These are phyloP conservation scores for Xestia c-nigrum DNA, from an alignment of 2,888 invertebrate genomes.

Conservation along the genomic window DNA sequence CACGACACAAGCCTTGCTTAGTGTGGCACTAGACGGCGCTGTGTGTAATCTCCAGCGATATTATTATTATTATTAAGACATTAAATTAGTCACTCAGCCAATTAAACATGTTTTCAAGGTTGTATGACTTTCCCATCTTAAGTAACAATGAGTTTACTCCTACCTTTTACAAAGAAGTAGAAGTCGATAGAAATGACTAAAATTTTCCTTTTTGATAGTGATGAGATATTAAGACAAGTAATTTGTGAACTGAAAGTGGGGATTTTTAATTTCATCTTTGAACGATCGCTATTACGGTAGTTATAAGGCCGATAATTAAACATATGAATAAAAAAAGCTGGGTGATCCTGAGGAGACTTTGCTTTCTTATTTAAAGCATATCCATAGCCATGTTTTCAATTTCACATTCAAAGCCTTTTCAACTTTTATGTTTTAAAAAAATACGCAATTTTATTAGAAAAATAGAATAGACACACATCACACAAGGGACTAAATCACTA, in stretches of 20 bases:
- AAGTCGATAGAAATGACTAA: not conserved
- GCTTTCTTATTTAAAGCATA: not conserved
- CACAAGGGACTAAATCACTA: conserved; percentile 45
- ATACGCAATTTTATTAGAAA: conserved; percentile 2
- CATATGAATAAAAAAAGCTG: not conserved
- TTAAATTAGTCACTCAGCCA: not conserved
- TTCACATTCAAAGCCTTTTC: not conserved
- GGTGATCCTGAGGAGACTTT: conserved; percentile 11
- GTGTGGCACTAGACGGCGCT: too few relatives aligned
- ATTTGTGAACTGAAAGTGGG: not conserved
- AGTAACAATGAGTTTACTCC: not conserved
- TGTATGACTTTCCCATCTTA: not conserved
- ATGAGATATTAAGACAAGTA: not conserved
- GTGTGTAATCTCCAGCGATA: too few relatives aligned
- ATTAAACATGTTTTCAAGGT: not conserved
- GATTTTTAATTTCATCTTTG: not conserved
- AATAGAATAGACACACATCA: conserved; percentile 59
- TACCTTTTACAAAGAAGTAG: not conserved
- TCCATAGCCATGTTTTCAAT: not conserved
- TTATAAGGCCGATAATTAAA: not conserved
- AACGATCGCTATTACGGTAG: too few relatives aligned
- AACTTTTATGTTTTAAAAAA: not conserved
- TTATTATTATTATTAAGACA: too few relatives aligned
- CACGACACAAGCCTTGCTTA: too few relatives aligned
- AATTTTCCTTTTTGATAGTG: not conserved